Evolutionary conservation across 1,140 invertebrate genomes (phyloP), one percentile per base, ranked within the genome.

Genomic region (Ganaspis sp.): DNA sequence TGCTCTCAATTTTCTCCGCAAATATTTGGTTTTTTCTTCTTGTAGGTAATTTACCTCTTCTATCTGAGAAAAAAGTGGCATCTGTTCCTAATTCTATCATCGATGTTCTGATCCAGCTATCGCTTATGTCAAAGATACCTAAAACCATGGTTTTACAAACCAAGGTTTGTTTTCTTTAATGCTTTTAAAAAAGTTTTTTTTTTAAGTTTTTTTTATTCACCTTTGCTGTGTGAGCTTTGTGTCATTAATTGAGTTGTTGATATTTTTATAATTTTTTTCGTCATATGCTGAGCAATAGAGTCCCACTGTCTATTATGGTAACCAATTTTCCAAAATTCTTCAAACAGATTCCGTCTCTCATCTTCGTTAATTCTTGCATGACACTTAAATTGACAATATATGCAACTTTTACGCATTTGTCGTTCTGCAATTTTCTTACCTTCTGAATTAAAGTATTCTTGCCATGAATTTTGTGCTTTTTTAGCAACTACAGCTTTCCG

Each of bases 71-170:
- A 54, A 54, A 4, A 15, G 42, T 45, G 12, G 17, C n/a, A 17
- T 71, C 34, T 45, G 70, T 19, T 71, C 21, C 23, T 3, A 71
- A 9, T 29, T 72, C 11, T 34, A 29, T 72, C 29, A 53, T 53
- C 15, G n/a, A 29, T n/a, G 71, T 72, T 11, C 29, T 6, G 3
- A 72, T 53, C 71, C 71, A 72, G n/a, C 71, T 23, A 29, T 29
- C 11, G 9, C 21, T 29, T 49, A 53, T 53, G 23, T 45, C 6
- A 5, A 72, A 29, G 2, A 42, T 72, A 26, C 49, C 49, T n/a
- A 21, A 15, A 34, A 72, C 49, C 70, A 72, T 72, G 3, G 70
- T 72, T 72, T 49, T 72, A 38, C 70, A 72, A 1, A 72, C 21
- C 2, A 26, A 1, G 1, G 53, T 12, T 12, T 72, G 49, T 49